Conservation (phyloP, 64 coral and sea anemone genomes). For the Hydrozoanthus tunicans region DNA sequence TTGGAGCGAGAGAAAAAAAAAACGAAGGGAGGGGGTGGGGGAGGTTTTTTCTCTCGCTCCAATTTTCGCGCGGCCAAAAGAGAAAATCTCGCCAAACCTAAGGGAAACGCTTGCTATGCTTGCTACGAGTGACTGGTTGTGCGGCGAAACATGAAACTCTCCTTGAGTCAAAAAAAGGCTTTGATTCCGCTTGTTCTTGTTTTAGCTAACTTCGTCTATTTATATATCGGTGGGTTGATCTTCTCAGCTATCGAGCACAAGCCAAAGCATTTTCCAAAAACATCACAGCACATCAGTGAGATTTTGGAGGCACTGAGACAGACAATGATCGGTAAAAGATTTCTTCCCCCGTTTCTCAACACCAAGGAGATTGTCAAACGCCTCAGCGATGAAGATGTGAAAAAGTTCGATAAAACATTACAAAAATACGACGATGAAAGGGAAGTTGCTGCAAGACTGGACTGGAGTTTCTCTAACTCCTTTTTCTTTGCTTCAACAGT, state of each 20-base stretch:
- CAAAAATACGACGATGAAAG: slow-evolving; percentile 57
- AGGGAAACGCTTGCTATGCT: too few relatives aligned
- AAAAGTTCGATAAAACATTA: slow-evolving; percentile 65
- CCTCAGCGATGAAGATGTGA: slow-evolving; percentile 58
- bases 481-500: slow-evolving; percentile 92
- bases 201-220: slow-evolving; percentile 73
- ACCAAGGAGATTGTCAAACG: slow-evolving; percentile 56
- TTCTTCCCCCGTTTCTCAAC: slow-evolving; percentile 66
- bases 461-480: slow-evolving; percentile 94
- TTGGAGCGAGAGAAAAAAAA: too few relatives aligned
- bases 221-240: slow-evolving; percentile 83
- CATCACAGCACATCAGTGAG: slow-evolving; percentile 51
- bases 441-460: slow-evolving; percentile 57
- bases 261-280: slow-evolving; percentile 38
- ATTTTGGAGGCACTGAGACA: slow-evolving; percentile 74
- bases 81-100: too few relatives aligned
- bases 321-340: slow-evolving; percentile 52
- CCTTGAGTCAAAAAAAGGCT: slow-evolving; percentile 65
- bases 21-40: too few relatives aligned
- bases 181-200: slow-evolving; percentile 69
- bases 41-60: too few relatives aligned
- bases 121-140: too few relatives aligned
- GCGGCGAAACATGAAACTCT: slow-evolving; percentile 61
- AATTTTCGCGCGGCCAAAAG: too few relatives aligned
- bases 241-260: slow-evolving; percentile 78